Base-by-base conservation (phyloP, 2,113 vertebrate species). In the Eurystomus gularis region DNA sequence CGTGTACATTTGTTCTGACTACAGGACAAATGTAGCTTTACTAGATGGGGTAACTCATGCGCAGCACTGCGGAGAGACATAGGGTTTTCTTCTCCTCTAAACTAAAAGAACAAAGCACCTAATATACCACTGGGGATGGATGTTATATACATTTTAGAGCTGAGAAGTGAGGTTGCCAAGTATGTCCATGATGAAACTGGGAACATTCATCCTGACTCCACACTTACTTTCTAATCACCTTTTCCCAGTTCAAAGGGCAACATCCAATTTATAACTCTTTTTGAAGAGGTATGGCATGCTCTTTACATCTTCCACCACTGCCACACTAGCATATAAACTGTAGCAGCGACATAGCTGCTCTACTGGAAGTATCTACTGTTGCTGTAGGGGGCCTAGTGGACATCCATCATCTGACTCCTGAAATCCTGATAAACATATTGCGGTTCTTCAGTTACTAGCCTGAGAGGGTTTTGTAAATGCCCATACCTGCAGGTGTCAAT, bases 311-410 rank as follows among this genome's bases (percentile, higher is more conserved):
- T 83, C 31, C 6, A 28, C 35, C 24, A 17, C 51, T 83, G 54
- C 33, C 83, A 70, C 26, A 69, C 6, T 31, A 80, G 60, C 29
- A 57, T 29, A 57, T 39, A 69, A 82, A 48, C 26, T n/a, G 10
- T n/a, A 55, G 31, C 17, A 88, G 35, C 40, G 82, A 13, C 37
- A 46, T 5, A 48, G 40, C 20, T 72, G 33, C 49, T n/a, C 37
- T 46, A 31, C 26, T 62, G 37, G 49, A 37, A 61, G 7, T 44
- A 51, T 13, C 82, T 64, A 15, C 35, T 12, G 4, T 10, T 48
- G 40, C 21, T 80, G 1, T 5, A 49, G 29, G 18, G 10, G 7
- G 1, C 14, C 48, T 29, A 3, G 6, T 13, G 12, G 13, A 7
- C n/a, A 68, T 49, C 82, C 57, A 33, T 49, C 44, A 18, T 29